Base-by-base conservation (phyloP, 2,888 invertebrate species). In the Lathronympha strigana region DNA sequence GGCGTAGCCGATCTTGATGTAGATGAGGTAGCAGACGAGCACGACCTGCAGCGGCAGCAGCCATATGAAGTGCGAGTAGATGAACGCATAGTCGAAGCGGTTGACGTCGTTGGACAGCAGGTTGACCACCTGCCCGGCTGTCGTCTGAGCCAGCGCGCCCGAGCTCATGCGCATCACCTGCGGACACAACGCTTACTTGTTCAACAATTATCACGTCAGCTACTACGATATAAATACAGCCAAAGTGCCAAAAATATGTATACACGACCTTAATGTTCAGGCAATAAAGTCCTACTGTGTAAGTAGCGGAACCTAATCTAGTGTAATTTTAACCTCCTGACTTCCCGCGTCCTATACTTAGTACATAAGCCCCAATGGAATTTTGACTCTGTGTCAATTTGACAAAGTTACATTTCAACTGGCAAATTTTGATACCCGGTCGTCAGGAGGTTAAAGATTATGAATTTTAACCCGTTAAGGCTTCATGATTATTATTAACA, bases 61-160 rank as follows among this genome's bases (percentile, higher is more conserved):
- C 97, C 98, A 97, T 80, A 98, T 93, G 87, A 95, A 97, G 83
- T 98, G 97, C 8, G 97, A 91, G 81, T 95, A 97, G 63, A 96
- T 93, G 67, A 96, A 95, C 3, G 96, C 95, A 83, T 96, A 94
- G 84, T 99, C 98, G 79, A 99, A 96, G 43, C 98, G 95, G 83
- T 95, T 96, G 9, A 98, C 97, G 83, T 99, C 99, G 79, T 98
- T 98, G 4, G 98, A 98, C 61, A 99, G 93, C 4, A 99, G 91
- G 88, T 99, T 98, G 13, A 98, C 96, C 61, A 99, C 95, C 85
- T 98, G 97, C 0, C 98, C 98, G 0, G 96, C 95, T 0, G 98
- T 92, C 0, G 98, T 98, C 82, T 97, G 95, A n/a, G 95, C 96
- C 53, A 98, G 86, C 0, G 98, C 96, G 38, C 95, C 95, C 76